A percentile compares a stretch with the other conserved stretches of the same genome.
Evolutionary conservation across 2,888 invertebrate species (phyloP).

Genomic region (Cantharis rufa): DNA sequence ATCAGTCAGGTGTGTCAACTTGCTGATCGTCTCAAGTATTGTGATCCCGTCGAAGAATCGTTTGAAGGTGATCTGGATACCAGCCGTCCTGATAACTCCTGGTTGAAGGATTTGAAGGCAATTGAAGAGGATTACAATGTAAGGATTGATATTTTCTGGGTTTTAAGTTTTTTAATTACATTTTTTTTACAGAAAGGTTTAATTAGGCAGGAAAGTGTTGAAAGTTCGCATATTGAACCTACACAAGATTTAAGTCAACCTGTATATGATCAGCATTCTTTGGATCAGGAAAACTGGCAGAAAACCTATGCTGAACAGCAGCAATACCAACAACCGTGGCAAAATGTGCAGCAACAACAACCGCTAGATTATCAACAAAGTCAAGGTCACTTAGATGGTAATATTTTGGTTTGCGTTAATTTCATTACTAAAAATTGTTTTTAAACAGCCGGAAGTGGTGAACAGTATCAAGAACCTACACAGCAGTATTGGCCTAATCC

Average conservation of each 20-base stretch:
- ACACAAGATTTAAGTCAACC: slow-evolving; percentile 22
- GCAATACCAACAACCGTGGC: slow-evolving; percentile 39
- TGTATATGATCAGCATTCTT: slow-evolving; percentile 24
- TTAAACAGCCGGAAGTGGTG: slow-evolving; percentile 45
- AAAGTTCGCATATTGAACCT: slow-evolving; percentile 25
- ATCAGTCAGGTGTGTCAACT: slow-evolving; percentile 59
- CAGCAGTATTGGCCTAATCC: slow-evolving; percentile 44
- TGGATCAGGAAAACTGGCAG: slow-evolving; percentile 35
- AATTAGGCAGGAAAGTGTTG: slow-evolving; percentile 38
- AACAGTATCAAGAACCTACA: slow-evolving; percentile 40
- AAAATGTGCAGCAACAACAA: slow-evolving; percentile 35
- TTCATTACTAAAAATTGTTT: not conserved
- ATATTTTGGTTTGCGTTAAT: slow-evolving; percentile 12
- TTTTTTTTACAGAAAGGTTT: slow-evolving; percentile 40
- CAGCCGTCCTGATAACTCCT: slow-evolving; percentile 59
- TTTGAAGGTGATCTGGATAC: slow-evolving; percentile 45
- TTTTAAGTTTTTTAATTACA: not conserved
- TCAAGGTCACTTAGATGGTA: slow-evolving; percentile 37
- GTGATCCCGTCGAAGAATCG: slow-evolving; percentile 49
- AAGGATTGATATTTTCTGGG: slow-evolving; percentile 28
- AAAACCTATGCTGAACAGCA: slow-evolving; percentile 31
- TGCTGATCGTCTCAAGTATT: slow-evolving; percentile 54
- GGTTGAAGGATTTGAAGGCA: slow-evolving; percentile 61
- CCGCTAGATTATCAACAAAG: slow-evolving; percentile 31
- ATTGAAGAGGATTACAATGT: slow-evolving; percentile 56